Evolutionary conservation across 2,888 invertebrate genomes (phyloP), one percentile per base, ranked within the genome.

Genomic region (Mesochorus sp.): DNA sequence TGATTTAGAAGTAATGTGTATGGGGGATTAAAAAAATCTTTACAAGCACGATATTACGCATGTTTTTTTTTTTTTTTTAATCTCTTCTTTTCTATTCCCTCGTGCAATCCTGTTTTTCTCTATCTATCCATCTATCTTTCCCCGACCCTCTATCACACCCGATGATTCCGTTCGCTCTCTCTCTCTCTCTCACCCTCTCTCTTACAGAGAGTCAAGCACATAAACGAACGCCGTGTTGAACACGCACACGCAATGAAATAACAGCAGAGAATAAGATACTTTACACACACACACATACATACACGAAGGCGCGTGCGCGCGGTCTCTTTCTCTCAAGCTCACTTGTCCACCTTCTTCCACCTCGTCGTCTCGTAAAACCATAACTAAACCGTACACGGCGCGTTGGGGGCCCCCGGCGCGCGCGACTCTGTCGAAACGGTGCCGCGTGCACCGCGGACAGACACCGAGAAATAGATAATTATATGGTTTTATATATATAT

Each of bases 321-420:
- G 64, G 53, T 39, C 67, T 24, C n/a, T 28, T 51, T 10, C 19
- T 26, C 55, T 12, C 61, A 62, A 42, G 67, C 72, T 67, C 68
- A 68, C 73, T 77, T 74, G n/a, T 77, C 62, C 68, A 77, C 77
- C 76, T 73, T 76, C 67, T 67, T 64, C 68, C 73, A 75, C 66
- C 66, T 66, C 79, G 70, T 66, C 79, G 70, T 75, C 75, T 71
- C 70, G 76, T 70, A 64, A 77, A 76, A 80, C 76, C 80, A 77
- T 80, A 80, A 72, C 80, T 68, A 76, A 70, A 73, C 67, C 71
- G 76, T 72, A 62, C 62, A 72, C 76, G 62, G 51, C 28, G 59
- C 66, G 66, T 53, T 39, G 21, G 51, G 37, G 66, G 66, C 28
- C 61, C 34, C 59, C 71, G 66, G 66, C 57, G 62, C 61, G 71